A percentile compares a stretch with the other conserved stretches of the same genome.
These are phyloP conservation scores for Donacobius atricapilla DNA, from an alignment of 2,113 vertebrate species.

Conservation along the genomic window DNA sequence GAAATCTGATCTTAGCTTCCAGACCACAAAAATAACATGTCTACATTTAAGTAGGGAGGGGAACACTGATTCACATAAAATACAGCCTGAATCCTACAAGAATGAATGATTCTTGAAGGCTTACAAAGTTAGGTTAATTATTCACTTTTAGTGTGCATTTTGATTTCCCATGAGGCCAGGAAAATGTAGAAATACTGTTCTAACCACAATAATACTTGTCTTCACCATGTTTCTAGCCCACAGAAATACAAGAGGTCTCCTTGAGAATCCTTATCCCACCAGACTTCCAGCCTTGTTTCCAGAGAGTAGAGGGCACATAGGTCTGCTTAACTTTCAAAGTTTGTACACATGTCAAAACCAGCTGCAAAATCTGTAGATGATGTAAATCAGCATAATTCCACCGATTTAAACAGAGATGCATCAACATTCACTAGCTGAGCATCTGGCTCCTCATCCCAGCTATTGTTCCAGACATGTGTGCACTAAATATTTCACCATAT, in stretches of 20 bases:
- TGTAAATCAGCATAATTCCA: slow-evolving; percentile 43
- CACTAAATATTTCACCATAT: slow-evolving; percentile 40
- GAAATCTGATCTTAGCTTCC: slow-evolving; percentile 49
- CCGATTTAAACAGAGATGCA: slow-evolving; percentile 16
- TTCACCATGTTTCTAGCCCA: slow-evolving; percentile 47
- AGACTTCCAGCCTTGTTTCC: slow-evolving; percentile 55
- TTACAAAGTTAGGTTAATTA: slow-evolving; percentile 54
- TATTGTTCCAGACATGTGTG: slow-evolving; percentile 56
- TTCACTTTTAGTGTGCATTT: slow-evolving; percentile 42
- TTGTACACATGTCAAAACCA: neutral
- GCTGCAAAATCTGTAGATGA: slow-evolving; percentile 30
- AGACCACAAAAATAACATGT: slow-evolving; percentile 58
- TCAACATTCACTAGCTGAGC: slow-evolving; percentile 59
- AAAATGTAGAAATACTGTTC: slow-evolving; percentile 63
- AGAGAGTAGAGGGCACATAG: slow-evolving; percentile 50
- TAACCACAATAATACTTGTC: slow-evolving; percentile 27
- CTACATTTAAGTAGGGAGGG: slow-evolving; percentile 61
- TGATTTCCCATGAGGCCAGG: slow-evolving; percentile 57
- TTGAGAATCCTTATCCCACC: slow-evolving; percentile 18
- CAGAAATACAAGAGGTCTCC: slow-evolving; percentile 32
- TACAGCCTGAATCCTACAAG: slow-evolving; percentile 22
- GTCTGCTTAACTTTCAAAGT: neutral
- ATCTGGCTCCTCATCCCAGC: slow-evolving; percentile 22
- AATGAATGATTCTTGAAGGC: slow-evolving; percentile 35
- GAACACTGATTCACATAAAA: slow-evolving; percentile 48